These are phyloP conservation scores for Nasonia longicornis DNA, from an alignment of 1,140 invertebrate genomes.

Conservation along the genomic window DNA sequence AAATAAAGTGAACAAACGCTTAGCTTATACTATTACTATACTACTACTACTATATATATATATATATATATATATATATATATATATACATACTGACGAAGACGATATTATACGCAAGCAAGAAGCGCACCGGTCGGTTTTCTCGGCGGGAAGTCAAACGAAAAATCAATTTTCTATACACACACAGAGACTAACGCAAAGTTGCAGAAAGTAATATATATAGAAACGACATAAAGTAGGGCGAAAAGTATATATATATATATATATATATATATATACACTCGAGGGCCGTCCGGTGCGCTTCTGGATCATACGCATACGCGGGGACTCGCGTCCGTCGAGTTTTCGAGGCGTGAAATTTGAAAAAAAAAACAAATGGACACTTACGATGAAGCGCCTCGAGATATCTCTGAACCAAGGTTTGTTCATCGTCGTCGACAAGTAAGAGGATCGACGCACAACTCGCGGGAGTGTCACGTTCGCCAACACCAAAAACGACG, in stretches of 20 bases:
- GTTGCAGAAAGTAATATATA: not conserved
- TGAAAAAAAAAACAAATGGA: not conserved
- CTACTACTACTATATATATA: not conserved
- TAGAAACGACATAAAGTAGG: not conserved
- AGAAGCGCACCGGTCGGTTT: constrained; percentile 20
- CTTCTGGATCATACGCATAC: not conserved
- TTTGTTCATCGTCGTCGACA: not conserved
- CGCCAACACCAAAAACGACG: no score
- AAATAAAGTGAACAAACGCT: constrained; percentile 17
- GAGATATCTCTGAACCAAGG: not conserved
- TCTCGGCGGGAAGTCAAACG: not conserved
- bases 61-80: no score
- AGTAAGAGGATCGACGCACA: not conserved
- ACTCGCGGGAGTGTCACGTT: not conserved
- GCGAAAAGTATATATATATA: not conserved
- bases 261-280: not conserved
- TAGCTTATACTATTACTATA: not conserved
- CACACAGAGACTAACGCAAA: not conserved
- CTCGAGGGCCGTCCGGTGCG: not conserved
- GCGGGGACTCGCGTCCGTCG: constrained; percentile 1
- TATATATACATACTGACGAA: not conserved
- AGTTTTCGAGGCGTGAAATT: not conserved
- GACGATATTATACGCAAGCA: not conserved
- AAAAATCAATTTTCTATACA: not conserved
- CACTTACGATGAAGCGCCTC: not conserved